A percentile compares a stretch with the other conserved stretches of the same genome.
Conservation (phyloP, 2,888 invertebrate species). For the Uropetala carovei region DNA sequence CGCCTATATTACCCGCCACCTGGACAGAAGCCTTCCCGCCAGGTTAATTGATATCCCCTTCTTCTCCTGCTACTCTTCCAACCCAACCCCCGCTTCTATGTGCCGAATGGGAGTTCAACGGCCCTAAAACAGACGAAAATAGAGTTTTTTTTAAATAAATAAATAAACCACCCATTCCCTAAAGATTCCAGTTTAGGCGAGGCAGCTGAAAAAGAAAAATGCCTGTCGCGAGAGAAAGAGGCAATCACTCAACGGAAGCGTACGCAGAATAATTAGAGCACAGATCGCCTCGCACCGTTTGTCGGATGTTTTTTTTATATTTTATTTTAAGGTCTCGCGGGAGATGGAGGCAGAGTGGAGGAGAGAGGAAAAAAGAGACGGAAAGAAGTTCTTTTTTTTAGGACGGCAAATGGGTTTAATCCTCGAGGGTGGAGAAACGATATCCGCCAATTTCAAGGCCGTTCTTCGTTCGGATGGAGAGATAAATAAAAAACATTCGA, state of each 20-base stretch:
- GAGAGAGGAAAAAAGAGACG: neutral
- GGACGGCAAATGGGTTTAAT: neutral
- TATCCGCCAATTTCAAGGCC: neutral
- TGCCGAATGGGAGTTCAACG: neutral
- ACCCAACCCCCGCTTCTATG: neutral
- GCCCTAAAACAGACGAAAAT: neutral
- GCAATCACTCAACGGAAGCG: slow-evolving; percentile 3
- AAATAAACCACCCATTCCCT: neutral
- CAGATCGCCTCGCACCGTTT: neutral
- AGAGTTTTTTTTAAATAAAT: no score
- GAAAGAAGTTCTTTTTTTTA: neutral
- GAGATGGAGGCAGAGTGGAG: neutral
- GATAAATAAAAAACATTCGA: neutral
- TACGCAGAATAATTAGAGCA: slow-evolving; percentile 13
- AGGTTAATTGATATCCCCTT: neutral
- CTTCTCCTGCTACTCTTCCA: neutral
- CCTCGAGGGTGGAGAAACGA: neutral
- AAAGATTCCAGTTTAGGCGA: neutral
- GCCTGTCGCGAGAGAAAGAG: neutral
- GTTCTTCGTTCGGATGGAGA: neutral
- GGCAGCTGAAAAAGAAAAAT: slow-evolving; percentile 4
- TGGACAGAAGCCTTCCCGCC: neutral
- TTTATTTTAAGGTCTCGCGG: neutral
- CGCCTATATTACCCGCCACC: neutral
- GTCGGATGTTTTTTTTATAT: neutral